Conservation (phyloP, 2,113 vertebrate genomes). For the Oceanodroma tethys region DNA sequence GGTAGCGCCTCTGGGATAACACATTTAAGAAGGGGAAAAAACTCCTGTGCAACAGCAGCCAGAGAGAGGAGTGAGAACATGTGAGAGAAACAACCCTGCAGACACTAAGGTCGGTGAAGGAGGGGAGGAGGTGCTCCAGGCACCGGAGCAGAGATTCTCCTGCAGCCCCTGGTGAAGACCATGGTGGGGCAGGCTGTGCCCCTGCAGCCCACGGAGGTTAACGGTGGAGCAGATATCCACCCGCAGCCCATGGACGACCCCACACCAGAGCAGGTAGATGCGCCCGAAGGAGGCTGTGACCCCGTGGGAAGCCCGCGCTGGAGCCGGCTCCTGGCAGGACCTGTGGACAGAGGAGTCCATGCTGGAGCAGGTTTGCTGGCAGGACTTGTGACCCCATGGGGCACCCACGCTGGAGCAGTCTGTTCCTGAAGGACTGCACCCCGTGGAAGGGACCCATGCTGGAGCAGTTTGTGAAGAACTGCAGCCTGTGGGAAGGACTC, state of each 20-base stretch:
- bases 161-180: rapidly evolving
- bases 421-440: not conserved
- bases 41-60: not conserved
- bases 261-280: too few species aligned
- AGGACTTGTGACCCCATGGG: not conserved
- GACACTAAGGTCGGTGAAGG: not conserved
- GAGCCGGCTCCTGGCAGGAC: too few species aligned
- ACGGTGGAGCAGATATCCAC: not conserved
- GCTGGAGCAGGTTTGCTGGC: not conserved
- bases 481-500: not conserved
- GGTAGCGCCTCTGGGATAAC: not conserved
- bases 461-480: not conserved
- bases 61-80: not conserved
- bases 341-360: too few species aligned
- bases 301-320: not conserved
- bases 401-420: not conserved
- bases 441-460: not conserved
- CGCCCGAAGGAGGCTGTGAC: too few species aligned
- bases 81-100: not conserved
- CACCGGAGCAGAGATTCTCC: rapidly evolving
- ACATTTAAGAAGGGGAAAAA: not conserved
- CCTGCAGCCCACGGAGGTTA: not conserved
- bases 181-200: not conserved
- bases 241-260: too few species aligned
- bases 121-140: not conserved